Percentiles rank a stretch among this genome's conserved stretches.
Conservation (phyloP, 2,888 invertebrate genomes). For the Clusia tigrina region DNA sequence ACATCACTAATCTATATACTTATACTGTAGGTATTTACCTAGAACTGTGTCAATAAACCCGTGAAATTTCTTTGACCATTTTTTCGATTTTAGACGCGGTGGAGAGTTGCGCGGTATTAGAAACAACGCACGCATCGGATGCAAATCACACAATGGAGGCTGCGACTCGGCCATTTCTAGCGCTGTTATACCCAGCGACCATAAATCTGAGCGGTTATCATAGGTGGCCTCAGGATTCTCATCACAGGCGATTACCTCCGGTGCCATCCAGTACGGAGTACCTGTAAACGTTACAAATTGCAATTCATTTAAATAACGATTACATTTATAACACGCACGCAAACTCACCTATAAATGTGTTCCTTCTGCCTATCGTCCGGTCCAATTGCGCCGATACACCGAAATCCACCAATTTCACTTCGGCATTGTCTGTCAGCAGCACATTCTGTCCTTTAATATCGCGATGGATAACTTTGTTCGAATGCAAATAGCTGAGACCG, state of each 20-base stretch:
- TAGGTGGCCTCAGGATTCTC: constrained; percentile 99
- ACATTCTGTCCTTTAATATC: constrained; percentile 99
- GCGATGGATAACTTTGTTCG: constrained; percentile 98
- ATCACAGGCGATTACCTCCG: constrained; percentile 99
- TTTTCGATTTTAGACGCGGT: constrained; percentile 95
- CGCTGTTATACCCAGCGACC: constrained; percentile 96
- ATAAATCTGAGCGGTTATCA: constrained; percentile 93
- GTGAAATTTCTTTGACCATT: constrained; percentile 98
- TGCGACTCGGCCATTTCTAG: constrained; percentile 99
- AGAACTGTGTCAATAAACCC: constrained; percentile 98
- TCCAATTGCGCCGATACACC: constrained; percentile 99
- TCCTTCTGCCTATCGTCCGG: constrained; percentile 97
- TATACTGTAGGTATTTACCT: too few species aligned
- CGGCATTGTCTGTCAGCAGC: constrained; percentile 98
- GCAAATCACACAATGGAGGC: constrained; percentile 98
- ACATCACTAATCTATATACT: too few species aligned
- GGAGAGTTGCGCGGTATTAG: constrained; percentile 98
- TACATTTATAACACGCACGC: neutral
- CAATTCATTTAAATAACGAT: constrained; percentile 5
- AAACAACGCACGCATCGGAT: constrained; percentile 99
- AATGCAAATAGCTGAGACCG: constrained; percentile 96
- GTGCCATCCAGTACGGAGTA: constrained; percentile 98
- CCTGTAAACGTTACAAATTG: too few species aligned
- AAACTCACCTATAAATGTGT: constrained; percentile 85
- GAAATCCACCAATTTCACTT: constrained; percentile 99